A percentile compares a stretch with the other conserved stretches of the same genome.
Conservation (phyloP, 2,888 invertebrate species). For the Anodontia alba region DNA sequence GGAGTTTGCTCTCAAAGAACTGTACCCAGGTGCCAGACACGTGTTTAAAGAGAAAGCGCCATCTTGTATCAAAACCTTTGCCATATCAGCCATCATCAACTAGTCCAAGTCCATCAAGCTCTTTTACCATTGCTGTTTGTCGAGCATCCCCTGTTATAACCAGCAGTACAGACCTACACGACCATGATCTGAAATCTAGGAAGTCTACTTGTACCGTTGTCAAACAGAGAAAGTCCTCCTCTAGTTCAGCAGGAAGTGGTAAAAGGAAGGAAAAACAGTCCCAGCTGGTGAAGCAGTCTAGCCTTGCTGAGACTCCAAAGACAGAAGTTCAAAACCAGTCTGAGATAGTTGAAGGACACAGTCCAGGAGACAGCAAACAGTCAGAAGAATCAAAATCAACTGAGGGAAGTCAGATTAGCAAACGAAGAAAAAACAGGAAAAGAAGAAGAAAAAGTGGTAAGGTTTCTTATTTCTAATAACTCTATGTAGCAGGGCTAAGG, state of each 20-base stretch:
- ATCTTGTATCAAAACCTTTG: slow-evolving; percentile 59
- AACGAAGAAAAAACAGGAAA: slow-evolving; percentile 13
- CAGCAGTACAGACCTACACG: slow-evolving; percentile 20
- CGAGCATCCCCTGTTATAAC: slow-evolving; percentile 37
- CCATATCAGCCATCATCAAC: slow-evolving; percentile 8
- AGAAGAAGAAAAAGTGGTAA: slow-evolving; percentile 26
- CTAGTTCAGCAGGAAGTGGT: slow-evolving; percentile 16
- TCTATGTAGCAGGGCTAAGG: too few relatives aligned
- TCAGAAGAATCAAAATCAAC: neutral
- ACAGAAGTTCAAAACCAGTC: neutral
- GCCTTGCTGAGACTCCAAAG: neutral
- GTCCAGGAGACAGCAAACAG: neutral
- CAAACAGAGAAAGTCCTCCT: slow-evolving; percentile 36
- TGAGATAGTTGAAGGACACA: neutral
- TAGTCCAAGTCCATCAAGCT: slow-evolving; percentile 16
- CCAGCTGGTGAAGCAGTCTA: neutral
- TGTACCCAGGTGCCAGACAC: slow-evolving; percentile 65
- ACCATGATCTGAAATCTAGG: neutral
- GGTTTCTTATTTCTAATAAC: neutral
- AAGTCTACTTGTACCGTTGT: neutral
- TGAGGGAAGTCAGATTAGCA: neutral
- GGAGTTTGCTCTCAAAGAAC: slow-evolving; percentile 59
- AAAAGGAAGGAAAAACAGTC: neutral
- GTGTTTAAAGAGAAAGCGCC: slow-evolving; percentile 64
- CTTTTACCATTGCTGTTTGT: slow-evolving; percentile 33